Conservation (phyloP, 1,140 invertebrate species). For the Araneus ventricosus region DNA sequence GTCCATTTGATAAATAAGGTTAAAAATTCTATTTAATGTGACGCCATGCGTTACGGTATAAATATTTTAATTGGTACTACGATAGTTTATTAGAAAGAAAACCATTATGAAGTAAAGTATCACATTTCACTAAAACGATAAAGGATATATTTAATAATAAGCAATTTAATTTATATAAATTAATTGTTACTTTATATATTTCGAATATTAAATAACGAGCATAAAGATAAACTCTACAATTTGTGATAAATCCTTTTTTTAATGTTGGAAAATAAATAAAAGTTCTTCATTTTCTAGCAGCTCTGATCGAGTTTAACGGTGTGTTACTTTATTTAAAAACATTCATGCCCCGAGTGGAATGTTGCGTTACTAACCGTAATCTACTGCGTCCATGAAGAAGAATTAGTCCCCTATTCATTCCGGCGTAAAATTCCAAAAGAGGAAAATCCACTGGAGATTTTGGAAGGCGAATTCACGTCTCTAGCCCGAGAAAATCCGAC, state of each 20-base stretch:
- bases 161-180: too few relatives aligned
- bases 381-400: slow-evolving; percentile 29
- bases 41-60: too few relatives aligned
- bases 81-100: too few relatives aligned
- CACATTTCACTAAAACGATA: too few relatives aligned
- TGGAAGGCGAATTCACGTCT: slow-evolving; percentile 37
- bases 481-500: slow-evolving; percentile 42
- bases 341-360: slow-evolving; percentile 12
- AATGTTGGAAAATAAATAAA: not conserved
- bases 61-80: too few relatives aligned
- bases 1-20: too few relatives aligned
- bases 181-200: too few relatives aligned
- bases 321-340: slow-evolving; percentile 42
- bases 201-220: too few relatives aligned
- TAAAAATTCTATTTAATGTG: too few relatives aligned
- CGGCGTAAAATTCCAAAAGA: slow-evolving; percentile 49
- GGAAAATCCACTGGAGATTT: slow-evolving; percentile 41
- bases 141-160: too few relatives aligned
- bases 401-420: slow-evolving; percentile 52
- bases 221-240: too few relatives aligned
- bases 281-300: not conserved
- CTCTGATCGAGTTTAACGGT: slow-evolving; percentile 4
- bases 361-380: slow-evolving; percentile 36
- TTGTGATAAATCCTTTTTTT: not conserved
- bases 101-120: too few relatives aligned